Conservation (phyloP, 2,888 invertebrate genomes). For the Pyrocoelia pectoralis region DNA sequence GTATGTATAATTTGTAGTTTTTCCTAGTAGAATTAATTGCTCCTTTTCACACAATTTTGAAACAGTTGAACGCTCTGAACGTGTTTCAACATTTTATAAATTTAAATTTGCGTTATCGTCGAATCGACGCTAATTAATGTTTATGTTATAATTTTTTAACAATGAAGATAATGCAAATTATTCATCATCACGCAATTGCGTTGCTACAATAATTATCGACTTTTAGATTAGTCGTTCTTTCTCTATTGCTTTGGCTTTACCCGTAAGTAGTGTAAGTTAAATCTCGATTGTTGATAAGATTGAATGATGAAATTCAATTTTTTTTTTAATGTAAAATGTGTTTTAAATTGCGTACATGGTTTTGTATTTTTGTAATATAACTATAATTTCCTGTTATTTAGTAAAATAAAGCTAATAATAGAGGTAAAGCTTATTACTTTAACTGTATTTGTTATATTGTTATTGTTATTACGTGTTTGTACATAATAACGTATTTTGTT, state of each 20-base stretch:
- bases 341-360: slow-evolving; percentile 14
- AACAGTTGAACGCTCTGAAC: not conserved
- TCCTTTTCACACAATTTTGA: too few relatives aligned
- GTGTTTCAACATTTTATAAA: not conserved
- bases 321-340: not conserved
- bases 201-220: not conserved
- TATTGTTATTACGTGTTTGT: slow-evolving; percentile 46
- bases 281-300: not conserved
- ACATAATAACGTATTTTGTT: slow-evolving; percentile 33
- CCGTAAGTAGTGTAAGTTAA: not conserved
- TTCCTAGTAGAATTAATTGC: too few relatives aligned
- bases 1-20: too few relatives aligned
- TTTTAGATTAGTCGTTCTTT: not conserved
- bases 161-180: slow-evolving; percentile 1
- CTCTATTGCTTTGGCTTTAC: not conserved
- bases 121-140: not conserved
- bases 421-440: slow-evolving; percentile 39
- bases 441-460: slow-evolving; percentile 49
- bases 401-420: slow-evolving; percentile 49
- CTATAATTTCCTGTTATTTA: slow-evolving; percentile 48
- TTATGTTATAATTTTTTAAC: not conserved
- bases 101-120: not conserved
- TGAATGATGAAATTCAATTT: slow-evolving; percentile 3
- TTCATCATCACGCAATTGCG: not conserved
- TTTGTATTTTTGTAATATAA: slow-evolving; percentile 45